Evolutionary conservation across 2,797 vertebrate species (phyloP).

Genomic region (Harpagifer antarcticus): DNA sequence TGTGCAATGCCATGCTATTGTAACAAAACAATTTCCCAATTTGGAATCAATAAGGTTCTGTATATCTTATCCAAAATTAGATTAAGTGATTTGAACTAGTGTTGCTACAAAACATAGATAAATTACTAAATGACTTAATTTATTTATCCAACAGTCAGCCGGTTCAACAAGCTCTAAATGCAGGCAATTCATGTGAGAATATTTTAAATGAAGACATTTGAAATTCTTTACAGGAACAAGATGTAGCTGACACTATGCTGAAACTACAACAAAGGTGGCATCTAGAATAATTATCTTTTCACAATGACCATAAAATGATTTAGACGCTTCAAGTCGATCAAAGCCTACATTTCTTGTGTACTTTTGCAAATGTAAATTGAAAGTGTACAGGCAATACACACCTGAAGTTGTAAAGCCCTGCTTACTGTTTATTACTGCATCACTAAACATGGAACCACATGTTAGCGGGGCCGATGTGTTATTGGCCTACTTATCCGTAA

Average conservation of each 20-base stretch:
- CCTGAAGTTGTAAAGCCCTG: not conserved
- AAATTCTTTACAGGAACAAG: too few species aligned
- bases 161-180: too few species aligned
- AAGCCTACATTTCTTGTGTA: not conserved
- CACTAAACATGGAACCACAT: conserved; percentile 12
- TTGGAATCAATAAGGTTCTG: too few species aligned
- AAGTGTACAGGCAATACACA: not conserved
- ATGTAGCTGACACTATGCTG: not conserved
- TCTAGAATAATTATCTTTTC: not conserved
- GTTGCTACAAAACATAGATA: not conserved
- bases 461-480: conserved; percentile 10
- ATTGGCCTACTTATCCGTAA: conserved; percentile 28
- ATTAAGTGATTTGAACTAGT: too few species aligned
- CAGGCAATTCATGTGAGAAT: not conserved
- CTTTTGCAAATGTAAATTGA: not conserved
- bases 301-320: too few species aligned
- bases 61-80: too few species aligned
- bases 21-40: not conserved
- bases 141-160: not conserved
- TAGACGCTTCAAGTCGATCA: not conserved
- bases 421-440: conserved; percentile 1
- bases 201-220: not conserved
- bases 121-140: not conserved
- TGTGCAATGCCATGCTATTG: too few species aligned
- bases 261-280: conserved; percentile 3